Conservation (phyloP, 2,888 invertebrate species). For the Pollenia griseotomentosa region DNA sequence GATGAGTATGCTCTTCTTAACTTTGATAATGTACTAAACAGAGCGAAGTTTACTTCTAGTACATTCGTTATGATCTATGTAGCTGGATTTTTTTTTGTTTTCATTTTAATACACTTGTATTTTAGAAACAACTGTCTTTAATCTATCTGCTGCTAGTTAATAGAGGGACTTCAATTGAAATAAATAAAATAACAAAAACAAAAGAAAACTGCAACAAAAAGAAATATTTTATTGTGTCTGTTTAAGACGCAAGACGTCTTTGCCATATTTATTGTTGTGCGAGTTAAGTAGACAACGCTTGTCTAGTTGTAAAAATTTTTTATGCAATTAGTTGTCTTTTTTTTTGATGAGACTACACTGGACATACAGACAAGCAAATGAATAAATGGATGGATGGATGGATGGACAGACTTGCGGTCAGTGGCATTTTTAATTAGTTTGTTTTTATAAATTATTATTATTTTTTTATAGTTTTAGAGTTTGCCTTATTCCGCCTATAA, state of each 20-base stretch:
- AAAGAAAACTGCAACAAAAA: slow-evolving; percentile 33
- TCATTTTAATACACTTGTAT: slow-evolving; percentile 44
- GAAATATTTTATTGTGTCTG: slow-evolving; percentile 55
- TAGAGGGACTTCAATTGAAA: slow-evolving; percentile 60
- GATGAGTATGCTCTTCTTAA: slow-evolving; percentile 59
- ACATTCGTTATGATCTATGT: slow-evolving; percentile 63
- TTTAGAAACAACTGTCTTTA: slow-evolving; percentile 16
- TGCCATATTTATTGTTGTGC: slow-evolving; percentile 36
- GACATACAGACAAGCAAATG: slow-evolving; percentile 24
- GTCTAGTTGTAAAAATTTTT: slow-evolving; percentile 31
- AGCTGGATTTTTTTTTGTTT: slow-evolving; percentile 33
- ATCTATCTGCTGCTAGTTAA: slow-evolving; percentile 20
- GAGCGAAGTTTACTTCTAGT: slow-evolving; percentile 23
- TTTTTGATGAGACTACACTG: slow-evolving; percentile 39
- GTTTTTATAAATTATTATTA: slow-evolving; percentile 71
- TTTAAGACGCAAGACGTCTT: slow-evolving; percentile 38
- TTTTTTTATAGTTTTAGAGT: slow-evolving; percentile 54
- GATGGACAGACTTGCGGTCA: slow-evolving; percentile 69
- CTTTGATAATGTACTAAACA: slow-evolving; percentile 44
- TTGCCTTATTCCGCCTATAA: slow-evolving; percentile 48
- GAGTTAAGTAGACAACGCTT: slow-evolving; percentile 40
- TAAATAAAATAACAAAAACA: slow-evolving; percentile 46
- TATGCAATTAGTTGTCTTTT: slow-evolving; percentile 16
- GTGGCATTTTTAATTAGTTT: slow-evolving; percentile 77
- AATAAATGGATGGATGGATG: slow-evolving; percentile 11